Evolutionary conservation across 2,797 vertebrate genomes (phyloP), one percentile per base, ranked within the genome.

Genomic region (Enteromius afrohamiltoni): DNA sequence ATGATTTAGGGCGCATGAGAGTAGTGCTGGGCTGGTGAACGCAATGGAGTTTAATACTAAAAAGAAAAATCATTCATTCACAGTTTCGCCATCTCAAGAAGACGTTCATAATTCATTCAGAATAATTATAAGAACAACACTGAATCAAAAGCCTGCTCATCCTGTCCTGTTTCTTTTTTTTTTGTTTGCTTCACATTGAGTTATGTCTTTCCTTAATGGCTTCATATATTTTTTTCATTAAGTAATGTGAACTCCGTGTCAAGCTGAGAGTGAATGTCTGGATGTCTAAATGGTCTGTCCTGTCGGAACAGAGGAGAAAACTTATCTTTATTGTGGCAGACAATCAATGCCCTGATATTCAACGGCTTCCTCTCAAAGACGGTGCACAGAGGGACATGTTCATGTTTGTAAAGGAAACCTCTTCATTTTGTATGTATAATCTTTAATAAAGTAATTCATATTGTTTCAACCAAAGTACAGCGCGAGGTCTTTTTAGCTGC

Each of bases 381-480:
- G 80, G 79, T 83, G 64, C 82, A 80, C 47, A 84, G 34, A 76
- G 67, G 31, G 51, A 77, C 40, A 62, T 42, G 10, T 82, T 64
- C 11, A 47, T 83, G 83, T 86, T 88, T 90, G 70, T 88, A 85
- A 85, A 79, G 53, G 62, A 76, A 64, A 77, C 26, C 42, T 82
- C 83, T 86, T 64, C 1, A 82, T 77, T 84, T 87, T 83, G 79
- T 80, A 85, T 86, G 73, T 85, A 76, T 83, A 55, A 87, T 82
- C 83, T 88, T 85, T 58, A 83, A 89, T 88, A 87, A 89, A 89
- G 53, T 84, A 45, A 85, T 82, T 75, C 16, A 77, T 78, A 77
- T 65, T 82, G 74, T 85, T 87, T 82, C 49, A 69, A n/a, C 13
- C 34, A 37, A 65, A 75, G 60, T 82, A 62, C 80, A 69, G 55